Evolutionary conservation across 2,888 invertebrate genomes (phyloP).

Genomic region (Phyllotreta cruciferae): DNA sequence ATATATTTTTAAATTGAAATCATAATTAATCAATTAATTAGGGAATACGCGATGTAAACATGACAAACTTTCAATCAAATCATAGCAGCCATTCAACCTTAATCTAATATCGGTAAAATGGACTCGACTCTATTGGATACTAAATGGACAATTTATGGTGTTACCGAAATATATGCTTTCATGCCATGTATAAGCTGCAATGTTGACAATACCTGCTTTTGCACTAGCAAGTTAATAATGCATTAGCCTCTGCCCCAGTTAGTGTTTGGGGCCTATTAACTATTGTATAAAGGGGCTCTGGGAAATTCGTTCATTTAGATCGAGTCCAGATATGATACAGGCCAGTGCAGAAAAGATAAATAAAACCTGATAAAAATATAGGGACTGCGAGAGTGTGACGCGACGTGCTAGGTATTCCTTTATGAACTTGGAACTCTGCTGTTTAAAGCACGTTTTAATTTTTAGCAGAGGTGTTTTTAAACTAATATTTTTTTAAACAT

Average conservation of each 20-base stretch:
- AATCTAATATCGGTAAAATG: conserved; percentile 33
- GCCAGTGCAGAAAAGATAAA: conserved; percentile 29
- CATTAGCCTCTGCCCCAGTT: conserved; percentile 39
- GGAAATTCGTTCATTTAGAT: conserved; percentile 40
- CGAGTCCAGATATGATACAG: conserved; percentile 36
- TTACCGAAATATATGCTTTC: conserved; percentile 31
- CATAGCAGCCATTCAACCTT: conserved; percentile 16
- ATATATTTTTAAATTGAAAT: no score
- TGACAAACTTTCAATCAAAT: conserved; percentile 11
- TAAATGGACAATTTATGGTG: conserved; percentile 39
- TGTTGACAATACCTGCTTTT: conserved; percentile 39
- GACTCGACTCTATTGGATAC: conserved; percentile 31
- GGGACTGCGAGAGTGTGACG: conserved; percentile 16
- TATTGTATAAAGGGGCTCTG: conserved; percentile 32
- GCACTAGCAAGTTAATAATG: conserved; percentile 40
- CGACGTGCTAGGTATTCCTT: conserved; percentile 14
- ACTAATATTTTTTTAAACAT: no score
- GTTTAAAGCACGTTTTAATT: not conserved
- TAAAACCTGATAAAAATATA: conserved; percentile 27
- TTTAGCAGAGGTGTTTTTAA: conserved; percentile 1
- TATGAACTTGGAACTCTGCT: not conserved
- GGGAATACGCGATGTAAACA: not conserved
- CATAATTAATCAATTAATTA: no score
- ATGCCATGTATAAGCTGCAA: conserved; percentile 33
- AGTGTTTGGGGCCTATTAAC: conserved; percentile 29